These are phyloP conservation scores for Oconnorella tubifera DNA, from an alignment of 2,888 invertebrate species.

Conservation along the genomic window DNA sequence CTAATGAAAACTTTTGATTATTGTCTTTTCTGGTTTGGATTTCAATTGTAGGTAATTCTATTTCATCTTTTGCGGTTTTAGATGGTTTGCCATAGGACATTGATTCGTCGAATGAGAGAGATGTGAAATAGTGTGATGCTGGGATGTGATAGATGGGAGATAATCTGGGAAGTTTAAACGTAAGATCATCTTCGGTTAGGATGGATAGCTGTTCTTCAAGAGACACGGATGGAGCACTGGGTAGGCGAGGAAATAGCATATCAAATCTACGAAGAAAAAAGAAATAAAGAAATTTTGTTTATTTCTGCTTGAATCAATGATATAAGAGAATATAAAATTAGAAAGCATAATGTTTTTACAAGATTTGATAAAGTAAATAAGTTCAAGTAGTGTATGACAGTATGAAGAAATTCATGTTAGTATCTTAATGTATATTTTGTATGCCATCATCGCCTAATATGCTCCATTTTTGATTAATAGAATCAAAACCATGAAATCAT, in stretches of 20 bases:
- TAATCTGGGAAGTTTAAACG: background rate
- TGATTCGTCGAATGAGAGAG: background rate
- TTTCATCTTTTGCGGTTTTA: background rate
- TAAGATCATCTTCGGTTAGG: background rate
- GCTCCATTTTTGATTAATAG: no score
- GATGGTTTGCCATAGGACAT: background rate
- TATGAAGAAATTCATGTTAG: no score
- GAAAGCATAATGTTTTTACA: no score
- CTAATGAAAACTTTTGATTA: background rate
- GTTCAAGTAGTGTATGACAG: no score
- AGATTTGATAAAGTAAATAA: background rate
- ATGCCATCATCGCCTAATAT: no score
- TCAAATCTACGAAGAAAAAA: conserved; percentile 12
- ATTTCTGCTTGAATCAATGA: background rate
- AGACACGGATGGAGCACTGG: background rate
- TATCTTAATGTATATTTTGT: no score
- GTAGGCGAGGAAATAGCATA: conserved; percentile 10
- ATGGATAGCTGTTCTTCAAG: background rate
- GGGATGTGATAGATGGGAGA: conserved; percentile 12
- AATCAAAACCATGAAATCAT: no score
- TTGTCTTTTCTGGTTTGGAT: background rate
- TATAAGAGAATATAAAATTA: background rate
- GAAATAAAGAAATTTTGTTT: background rate
- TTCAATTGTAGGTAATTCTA: background rate
- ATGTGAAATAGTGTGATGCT: conserved; percentile 12